These are phyloP conservation scores for Hartigia nigra DNA, from an alignment of 2,888 invertebrate genomes.

Conservation along the genomic window DNA sequence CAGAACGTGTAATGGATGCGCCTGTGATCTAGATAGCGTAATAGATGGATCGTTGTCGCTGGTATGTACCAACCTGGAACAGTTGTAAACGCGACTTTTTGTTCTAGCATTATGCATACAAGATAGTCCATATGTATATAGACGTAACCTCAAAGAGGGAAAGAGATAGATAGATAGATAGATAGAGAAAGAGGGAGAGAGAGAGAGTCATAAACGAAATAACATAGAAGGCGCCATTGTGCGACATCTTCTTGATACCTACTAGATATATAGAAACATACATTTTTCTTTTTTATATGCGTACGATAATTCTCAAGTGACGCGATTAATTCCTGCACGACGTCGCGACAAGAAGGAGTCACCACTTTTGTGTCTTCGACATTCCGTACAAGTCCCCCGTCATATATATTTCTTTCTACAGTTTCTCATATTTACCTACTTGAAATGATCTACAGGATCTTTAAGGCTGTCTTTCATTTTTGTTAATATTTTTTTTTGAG, in stretches of 20 bases:
- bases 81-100: not conserved
- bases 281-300: not conserved
- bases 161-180: too few relatives aligned
- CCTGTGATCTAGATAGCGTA: slow-evolving; percentile 31
- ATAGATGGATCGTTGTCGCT: not conserved
- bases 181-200: not conserved
- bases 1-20: slow-evolving; percentile 37
- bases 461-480: not conserved
- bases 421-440: not conserved
- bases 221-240: not conserved
- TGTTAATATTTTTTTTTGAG: not conserved
- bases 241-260: not conserved
- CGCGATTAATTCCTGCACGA: not conserved
- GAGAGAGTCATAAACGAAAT: not conserved
- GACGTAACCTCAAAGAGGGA: not conserved
- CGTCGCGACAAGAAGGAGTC: not conserved
- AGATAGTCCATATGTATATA: not conserved
- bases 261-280: not conserved
- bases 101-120: not conserved
- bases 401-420: not conserved
- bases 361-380: not conserved
- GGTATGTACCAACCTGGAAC: not conserved
- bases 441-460: not conserved
- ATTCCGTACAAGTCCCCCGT: not conserved
- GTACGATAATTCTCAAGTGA: not conserved